phyloP scores from a whole-genome alignment of 1,140 invertebrate species.

The Magallana angulata region DNA sequence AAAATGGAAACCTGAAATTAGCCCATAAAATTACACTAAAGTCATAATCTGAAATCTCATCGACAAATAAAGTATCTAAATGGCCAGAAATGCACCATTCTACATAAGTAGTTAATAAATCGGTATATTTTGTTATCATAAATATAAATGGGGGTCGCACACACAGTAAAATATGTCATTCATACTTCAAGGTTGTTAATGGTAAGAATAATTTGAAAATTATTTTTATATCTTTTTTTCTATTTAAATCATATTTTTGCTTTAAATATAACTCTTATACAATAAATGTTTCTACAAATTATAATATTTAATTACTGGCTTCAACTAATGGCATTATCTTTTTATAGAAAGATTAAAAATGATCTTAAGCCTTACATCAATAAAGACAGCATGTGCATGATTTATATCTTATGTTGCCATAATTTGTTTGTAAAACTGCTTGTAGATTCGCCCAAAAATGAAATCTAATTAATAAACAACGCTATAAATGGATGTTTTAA shows the following conservation, averaged over 20 bases:
- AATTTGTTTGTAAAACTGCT: no score
- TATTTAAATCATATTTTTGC: background rate
- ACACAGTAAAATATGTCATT: background rate
- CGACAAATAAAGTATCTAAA: background rate
- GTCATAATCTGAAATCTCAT: slow-evolving; percentile 8
- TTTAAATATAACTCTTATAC: background rate
- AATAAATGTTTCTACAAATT: background rate
- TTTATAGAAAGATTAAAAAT: no score
- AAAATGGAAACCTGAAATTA: background rate
- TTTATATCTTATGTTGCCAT: no score
- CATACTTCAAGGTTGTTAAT: background rate
- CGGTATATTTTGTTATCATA: background rate
- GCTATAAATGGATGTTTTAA: no score
- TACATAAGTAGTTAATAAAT: background rate
- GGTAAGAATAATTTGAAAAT: background rate
- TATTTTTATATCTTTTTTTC: background rate
- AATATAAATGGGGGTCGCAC: background rate
- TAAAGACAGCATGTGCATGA: no score
- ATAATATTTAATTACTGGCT: background rate
- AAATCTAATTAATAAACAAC: no score
- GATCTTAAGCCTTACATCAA: no score
- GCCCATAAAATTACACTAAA: background rate
- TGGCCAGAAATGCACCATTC: background rate
- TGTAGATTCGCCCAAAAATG: no score
- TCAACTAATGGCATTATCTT: background rate